Percentiles rank a stretch among this genome's conserved stretches.
Conservation (phyloP, 1,140 invertebrate species). For the Physella acuta region DNA sequence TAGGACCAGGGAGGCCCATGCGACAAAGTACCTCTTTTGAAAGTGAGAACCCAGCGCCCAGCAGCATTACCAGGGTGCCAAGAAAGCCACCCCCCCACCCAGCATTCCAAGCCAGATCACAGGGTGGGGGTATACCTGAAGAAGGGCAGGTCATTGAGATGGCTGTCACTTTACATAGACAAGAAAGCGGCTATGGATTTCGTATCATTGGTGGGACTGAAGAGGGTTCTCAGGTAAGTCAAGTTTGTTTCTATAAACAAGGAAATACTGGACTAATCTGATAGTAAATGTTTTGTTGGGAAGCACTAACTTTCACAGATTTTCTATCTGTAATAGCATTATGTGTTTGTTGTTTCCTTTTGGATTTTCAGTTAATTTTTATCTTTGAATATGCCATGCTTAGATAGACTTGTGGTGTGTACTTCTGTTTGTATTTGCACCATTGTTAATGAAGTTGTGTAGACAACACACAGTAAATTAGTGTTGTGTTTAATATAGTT, state of each 20-base stretch:
- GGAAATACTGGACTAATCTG: too few species aligned
- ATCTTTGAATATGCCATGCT: too few species aligned
- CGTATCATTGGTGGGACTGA: constrained; percentile 97
- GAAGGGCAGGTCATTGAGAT: constrained; percentile 71
- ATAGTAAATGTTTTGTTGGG: neutral
- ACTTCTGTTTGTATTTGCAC: too few species aligned
- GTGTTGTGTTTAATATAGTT: too few species aligned
- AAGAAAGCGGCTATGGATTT: constrained; percentile 92
- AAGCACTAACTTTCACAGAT: neutral
- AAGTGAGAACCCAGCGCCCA: constrained; percentile 59
- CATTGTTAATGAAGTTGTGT: too few species aligned
- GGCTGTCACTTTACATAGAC: constrained; percentile 76
- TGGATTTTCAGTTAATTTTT: too few species aligned
- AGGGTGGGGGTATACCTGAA: constrained; percentile 26
- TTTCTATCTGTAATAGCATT: neutral
- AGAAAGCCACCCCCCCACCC: constrained; percentile 29
- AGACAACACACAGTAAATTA: too few species aligned
- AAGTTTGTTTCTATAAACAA: too few species aligned
- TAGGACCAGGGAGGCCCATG: constrained; percentile 27
- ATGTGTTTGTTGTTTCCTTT: too few species aligned
- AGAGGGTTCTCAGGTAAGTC: constrained; percentile 85
- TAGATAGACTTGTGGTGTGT: too few species aligned
- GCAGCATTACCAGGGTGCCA: constrained; percentile 48
- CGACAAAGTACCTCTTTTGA: constrained; percentile 74
- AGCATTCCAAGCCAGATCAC: constrained; percentile 22